These are phyloP conservation scores for Thaumatotibia leucotreta DNA, from an alignment of 1,140 invertebrate genomes.

Conservation along the genomic window DNA sequence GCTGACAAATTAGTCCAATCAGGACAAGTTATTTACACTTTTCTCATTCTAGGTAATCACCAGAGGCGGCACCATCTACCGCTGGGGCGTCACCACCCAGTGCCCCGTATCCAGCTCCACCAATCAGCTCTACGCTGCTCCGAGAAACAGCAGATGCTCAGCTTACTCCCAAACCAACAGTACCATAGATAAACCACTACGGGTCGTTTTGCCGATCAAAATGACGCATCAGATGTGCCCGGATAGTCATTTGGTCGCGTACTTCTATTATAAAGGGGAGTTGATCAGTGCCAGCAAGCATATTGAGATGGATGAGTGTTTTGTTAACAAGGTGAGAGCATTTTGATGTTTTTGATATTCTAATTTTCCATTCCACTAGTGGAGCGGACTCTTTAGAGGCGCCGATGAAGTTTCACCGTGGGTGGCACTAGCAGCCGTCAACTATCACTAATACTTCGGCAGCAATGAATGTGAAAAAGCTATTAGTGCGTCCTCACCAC, in stretches of 20 bases:
- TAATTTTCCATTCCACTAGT: too few species aligned
- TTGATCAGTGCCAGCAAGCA: slow-evolving; percentile 74
- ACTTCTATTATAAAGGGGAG: slow-evolving; percentile 82
- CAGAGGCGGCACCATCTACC: slow-evolving; percentile 59
- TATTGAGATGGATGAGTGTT: slow-evolving; percentile 69
- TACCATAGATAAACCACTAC: slow-evolving; percentile 16
- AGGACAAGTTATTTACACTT: too few species aligned
- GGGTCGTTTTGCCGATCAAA: slow-evolving; percentile 58
- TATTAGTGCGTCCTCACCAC: too few species aligned
- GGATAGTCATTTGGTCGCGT: slow-evolving; percentile 80
- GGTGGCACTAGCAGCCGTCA: too few species aligned
- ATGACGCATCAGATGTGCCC: slow-evolving; percentile 81
- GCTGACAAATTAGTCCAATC: too few species aligned
- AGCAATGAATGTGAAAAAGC: too few species aligned
- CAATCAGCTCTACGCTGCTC: slow-evolving; percentile 33
- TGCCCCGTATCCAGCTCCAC: slow-evolving; percentile 44
- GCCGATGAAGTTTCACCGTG: too few species aligned
- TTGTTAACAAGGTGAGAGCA: slow-evolving; percentile 59
- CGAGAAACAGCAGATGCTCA: slow-evolving; percentile 34
- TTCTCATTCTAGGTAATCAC: slow-evolving; percentile 65
- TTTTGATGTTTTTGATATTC: too few species aligned
- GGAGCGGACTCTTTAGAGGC: too few species aligned
- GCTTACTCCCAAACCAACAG: neutral
- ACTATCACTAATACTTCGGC: too few species aligned
- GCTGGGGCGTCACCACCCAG: slow-evolving; percentile 66